Base-by-base conservation (phyloP, 2,797 vertebrate species). In the Xyrichtys novacula region DNA sequence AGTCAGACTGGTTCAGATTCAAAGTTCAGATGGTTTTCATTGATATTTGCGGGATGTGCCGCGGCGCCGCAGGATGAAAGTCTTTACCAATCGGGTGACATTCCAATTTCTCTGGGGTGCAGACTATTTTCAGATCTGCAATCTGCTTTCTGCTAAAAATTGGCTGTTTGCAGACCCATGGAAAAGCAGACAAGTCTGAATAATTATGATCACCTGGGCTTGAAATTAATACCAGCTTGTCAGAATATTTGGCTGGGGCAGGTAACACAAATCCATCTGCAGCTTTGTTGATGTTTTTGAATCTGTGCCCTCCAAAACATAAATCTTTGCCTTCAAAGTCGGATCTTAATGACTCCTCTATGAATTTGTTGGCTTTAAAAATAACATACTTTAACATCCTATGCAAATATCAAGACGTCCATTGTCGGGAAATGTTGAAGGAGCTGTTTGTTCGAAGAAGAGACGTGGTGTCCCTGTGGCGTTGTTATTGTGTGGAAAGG, bases 151-250 rank as follows among this genome's bases (percentile, higher is more conserved):
- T 60, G 40, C 26, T n/a, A 53, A 47, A 36, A 77, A 64, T 31
- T 71, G 38, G 56, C 43, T 63, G 61, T 72, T 74, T 78, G 58
- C 25, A 72, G 69, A 60, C 22, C 47, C 60, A 32, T 63, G 64
- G 55, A 80, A 85, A 78, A 71, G 48, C 46, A 64, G 26, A 78
- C 43, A 63, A 71, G 62, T 85, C 67, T 55, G 65, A 89, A 83
- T 82, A 81, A 83, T 81, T 86, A 81, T 56, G 72, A 83, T 77
- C 81, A 83, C 54, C 63, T 69, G 76, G 62, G 76, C 80, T 84
- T 88, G 76, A 85, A 90, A 89, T 85, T 73, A 85, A 86, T 62
- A 82, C 47, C 67, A 59, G 50, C 52, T 64, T 42, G 58, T 48
- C 32, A 36, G 52, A 70, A 48, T 68, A 85, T 76, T 20, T 71